Evolutionary conservation across 1,140 invertebrate species (phyloP).

Genomic region (Brachystomella parvula): DNA sequence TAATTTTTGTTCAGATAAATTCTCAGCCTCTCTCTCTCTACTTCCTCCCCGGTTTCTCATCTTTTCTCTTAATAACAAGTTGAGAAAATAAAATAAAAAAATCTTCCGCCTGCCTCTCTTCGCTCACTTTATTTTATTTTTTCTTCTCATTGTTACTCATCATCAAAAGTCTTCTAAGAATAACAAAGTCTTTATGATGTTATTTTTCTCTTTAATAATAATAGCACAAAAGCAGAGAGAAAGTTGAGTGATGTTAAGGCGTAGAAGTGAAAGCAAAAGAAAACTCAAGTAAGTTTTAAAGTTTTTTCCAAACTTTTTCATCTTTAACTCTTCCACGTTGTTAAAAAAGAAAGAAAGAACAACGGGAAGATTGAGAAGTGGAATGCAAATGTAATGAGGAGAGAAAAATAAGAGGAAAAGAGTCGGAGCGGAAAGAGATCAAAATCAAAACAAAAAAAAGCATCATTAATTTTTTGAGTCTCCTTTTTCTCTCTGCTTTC

Average conservation of each 20-base stretch:
- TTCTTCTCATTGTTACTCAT: slow-evolving; percentile 3
- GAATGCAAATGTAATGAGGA: slow-evolving; percentile 6
- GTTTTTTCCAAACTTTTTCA: slow-evolving; percentile 15
- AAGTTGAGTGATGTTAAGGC: not conserved
- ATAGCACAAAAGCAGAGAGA: slow-evolving; percentile 6
- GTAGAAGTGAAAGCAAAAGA: slow-evolving; percentile 1
- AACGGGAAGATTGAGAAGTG: not conserved
- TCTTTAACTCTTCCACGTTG: not conserved
- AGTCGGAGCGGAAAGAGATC: slow-evolving; percentile 26
- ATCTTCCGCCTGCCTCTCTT: not conserved
- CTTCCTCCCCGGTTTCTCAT: too few relatives aligned
- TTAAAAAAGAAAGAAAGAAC: slow-evolving; percentile 4
- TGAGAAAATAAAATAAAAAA: slow-evolving; percentile 19
- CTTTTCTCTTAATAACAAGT: too few relatives aligned
- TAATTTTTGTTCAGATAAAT: too few relatives aligned
- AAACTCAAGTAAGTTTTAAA: not conserved
- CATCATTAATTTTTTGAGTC: slow-evolving; percentile 36
- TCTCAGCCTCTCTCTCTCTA: too few relatives aligned
- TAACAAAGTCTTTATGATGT: slow-evolving; percentile 12
- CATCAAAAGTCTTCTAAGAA: slow-evolving; percentile 8
- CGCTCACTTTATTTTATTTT: not conserved
- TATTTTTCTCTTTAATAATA: slow-evolving; percentile 12
- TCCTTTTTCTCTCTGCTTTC: slow-evolving; percentile 9
- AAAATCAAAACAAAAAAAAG: slow-evolving; percentile 34
- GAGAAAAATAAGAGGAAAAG: slow-evolving; percentile 26